Evolutionary conservation across 2,888 invertebrate genomes (phyloP), one percentile per base, ranked within the genome.

Genomic region (Dicroscelio sp.): DNA sequence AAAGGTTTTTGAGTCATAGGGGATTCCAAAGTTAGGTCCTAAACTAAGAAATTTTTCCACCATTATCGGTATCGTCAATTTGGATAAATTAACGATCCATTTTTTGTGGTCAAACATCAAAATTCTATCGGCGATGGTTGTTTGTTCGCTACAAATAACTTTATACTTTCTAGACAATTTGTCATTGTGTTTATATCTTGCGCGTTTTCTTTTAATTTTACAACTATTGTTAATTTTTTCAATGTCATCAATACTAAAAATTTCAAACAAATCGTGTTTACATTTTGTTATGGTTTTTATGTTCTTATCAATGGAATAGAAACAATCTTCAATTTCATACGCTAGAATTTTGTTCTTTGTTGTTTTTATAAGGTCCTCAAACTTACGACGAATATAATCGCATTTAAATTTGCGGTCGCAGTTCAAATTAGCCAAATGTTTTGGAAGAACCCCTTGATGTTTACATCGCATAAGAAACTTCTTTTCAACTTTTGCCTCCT

Each of bases 21-120:
- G 63, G 12, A 63, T 30, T 6, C 63, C 63, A 31, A 63, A 63
- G n/a, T 63, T 63, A 30, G 30, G 63, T 10, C 30, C 63, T 2
- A 63, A 63, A 31, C 63, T 63, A 31, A 63, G 20, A 17, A 63
- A 63, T 63, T 63, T 63, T 63, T 63, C 63, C 17, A 63, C 58
- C 20, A 6, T 12, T 12, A 5, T 6, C 31, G 63, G 63, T 31
- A 63, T 20, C 3, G 2, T 4, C 2, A 31, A 5, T 5, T 17
- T 14, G 5, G 63, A 63, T 20, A 63, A 31, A 63, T 63, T 63
- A 31, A 63, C n/a, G 14, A 63, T 14, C 63, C 63, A 63, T 30
- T 63, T 63, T 14, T 38, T 38, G 43, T 38, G 43, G 43, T 38
- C 43, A 38, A 38, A 38, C 14, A 14, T 14, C 14, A 38, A 38